phyloP scores from a whole-genome alignment of 2,113 vertebrate species.

The Athene cunicularia region DNA sequence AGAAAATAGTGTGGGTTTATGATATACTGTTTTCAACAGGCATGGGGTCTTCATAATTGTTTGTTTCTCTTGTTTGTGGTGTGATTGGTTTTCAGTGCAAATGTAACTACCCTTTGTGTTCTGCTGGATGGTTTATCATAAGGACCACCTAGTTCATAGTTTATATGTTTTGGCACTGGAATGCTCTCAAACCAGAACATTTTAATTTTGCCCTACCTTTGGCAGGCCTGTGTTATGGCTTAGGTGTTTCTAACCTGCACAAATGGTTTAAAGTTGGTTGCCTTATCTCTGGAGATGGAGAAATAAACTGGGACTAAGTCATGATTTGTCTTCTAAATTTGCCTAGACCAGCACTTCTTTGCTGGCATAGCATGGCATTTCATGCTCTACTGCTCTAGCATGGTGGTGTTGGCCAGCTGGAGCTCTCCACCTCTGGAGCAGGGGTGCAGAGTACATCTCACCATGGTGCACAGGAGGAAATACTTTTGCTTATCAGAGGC shows the following conservation, averaged over 20 bases:
- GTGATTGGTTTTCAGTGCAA: not conserved
- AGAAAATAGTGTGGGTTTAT: not conserved
- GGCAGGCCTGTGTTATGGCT: fast-evolving
- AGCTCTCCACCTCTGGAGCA: not conserved
- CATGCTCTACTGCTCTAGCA: not conserved
- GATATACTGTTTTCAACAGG: not conserved
- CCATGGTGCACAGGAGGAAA: fast-evolving
- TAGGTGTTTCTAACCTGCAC: not conserved
- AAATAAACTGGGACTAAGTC: not conserved
- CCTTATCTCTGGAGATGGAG: not conserved
- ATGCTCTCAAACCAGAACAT: not conserved
- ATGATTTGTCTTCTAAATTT: not conserved
- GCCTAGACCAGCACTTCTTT: not conserved
- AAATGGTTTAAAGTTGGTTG: not conserved
- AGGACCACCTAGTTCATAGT: not conserved
- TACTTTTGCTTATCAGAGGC: not conserved
- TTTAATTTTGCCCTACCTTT: not conserved
- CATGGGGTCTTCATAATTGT: not conserved
- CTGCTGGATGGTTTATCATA: not conserved
- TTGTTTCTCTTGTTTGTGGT: not conserved
- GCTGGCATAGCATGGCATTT: not conserved
- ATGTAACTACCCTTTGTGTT: not conserved
- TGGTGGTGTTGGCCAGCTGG: not conserved
- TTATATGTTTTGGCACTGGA: not conserved
- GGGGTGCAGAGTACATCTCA: not conserved